phyloP scores from a whole-genome alignment of 2,797 vertebrate species.

The Typhlichthys subterraneus region DNA sequence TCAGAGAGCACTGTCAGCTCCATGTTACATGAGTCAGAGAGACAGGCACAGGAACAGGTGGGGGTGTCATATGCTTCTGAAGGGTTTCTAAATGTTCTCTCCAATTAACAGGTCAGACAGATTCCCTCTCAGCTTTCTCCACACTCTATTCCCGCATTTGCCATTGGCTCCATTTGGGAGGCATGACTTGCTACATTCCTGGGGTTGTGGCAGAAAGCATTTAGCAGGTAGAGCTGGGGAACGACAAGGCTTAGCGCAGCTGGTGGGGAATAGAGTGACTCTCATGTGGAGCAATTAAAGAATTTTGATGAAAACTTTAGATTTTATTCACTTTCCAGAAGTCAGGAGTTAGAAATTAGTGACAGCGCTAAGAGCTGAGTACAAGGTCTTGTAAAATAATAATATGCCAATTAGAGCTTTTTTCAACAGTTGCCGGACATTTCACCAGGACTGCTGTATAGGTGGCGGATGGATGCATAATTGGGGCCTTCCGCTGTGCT shows the following conservation, averaged over 20 bases:
- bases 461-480: constrained; percentile 27
- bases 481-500: constrained; percentile 29
- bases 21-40: constrained; percentile 43
- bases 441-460: constrained; percentile 31
- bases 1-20: constrained; percentile 55
- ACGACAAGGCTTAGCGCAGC: constrained; percentile 27
- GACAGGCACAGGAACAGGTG: constrained; percentile 71
- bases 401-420: constrained; percentile 40
- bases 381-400: constrained; percentile 29
- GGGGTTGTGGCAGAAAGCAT: constrained; percentile 37
- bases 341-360: neutral
- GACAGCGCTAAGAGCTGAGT: neutral
- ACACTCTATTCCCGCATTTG: constrained; percentile 14
- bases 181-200: constrained; percentile 44
- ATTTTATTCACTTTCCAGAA: constrained; percentile 14
- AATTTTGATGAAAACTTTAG: constrained; percentile 9
- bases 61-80: constrained; percentile 65
- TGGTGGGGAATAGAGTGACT: constrained; percentile 24
- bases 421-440: neutral
- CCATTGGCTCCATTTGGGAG: constrained; percentile 32
- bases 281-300: constrained; percentile 16
- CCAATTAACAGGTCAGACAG: constrained; percentile 67
- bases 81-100: constrained; percentile 62
- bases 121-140: constrained; percentile 36
- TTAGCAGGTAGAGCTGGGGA: constrained; percentile 37